A percentile compares a stretch with the other conserved stretches of the same genome.
These are phyloP conservation scores for Asarcornis scutulata DNA, from an alignment of 2,113 vertebrate species.

Conservation along the genomic window DNA sequence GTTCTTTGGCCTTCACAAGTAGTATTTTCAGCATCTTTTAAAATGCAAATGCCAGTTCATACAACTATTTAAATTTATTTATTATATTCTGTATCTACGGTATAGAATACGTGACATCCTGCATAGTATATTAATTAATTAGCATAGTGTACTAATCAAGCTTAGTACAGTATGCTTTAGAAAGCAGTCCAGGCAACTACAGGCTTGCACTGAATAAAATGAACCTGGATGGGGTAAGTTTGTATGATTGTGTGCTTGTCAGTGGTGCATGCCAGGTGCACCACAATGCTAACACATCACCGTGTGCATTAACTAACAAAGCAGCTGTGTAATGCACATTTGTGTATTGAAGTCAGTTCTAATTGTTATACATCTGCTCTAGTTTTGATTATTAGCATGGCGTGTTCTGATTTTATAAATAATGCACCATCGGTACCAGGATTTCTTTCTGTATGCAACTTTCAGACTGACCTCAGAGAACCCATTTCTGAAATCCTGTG, in stretches of 20 bases:
- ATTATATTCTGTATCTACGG: not conserved
- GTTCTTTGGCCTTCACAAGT: not conserved
- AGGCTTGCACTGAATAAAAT: not conserved
- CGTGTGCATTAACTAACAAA: not conserved
- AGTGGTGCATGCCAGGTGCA: not conserved
- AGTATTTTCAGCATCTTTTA: not conserved
- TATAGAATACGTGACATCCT: not conserved
- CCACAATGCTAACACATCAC: not conserved
- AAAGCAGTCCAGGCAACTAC: not conserved
- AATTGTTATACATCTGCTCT: not conserved
- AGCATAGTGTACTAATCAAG: not conserved
- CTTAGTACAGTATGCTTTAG: not conserved
- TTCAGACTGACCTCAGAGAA: not conserved
- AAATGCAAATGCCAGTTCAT: not conserved
- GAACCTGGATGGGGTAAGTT: not conserved
- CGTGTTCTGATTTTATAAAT: not conserved
- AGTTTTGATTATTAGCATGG: not conserved
- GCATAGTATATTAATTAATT: not conserved
- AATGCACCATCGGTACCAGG: not conserved
- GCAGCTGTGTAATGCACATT: not conserved
- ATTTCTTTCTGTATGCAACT: not conserved
- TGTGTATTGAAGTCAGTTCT: not conserved
- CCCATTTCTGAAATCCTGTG: not conserved
- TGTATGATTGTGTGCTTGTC: not conserved
- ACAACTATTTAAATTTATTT: not conserved